A percentile compares a stretch with the other conserved stretches of the same genome.
Evolutionary conservation across 2,888 invertebrate genomes (phyloP).

Genomic region (Andrena bucephala): DNA sequence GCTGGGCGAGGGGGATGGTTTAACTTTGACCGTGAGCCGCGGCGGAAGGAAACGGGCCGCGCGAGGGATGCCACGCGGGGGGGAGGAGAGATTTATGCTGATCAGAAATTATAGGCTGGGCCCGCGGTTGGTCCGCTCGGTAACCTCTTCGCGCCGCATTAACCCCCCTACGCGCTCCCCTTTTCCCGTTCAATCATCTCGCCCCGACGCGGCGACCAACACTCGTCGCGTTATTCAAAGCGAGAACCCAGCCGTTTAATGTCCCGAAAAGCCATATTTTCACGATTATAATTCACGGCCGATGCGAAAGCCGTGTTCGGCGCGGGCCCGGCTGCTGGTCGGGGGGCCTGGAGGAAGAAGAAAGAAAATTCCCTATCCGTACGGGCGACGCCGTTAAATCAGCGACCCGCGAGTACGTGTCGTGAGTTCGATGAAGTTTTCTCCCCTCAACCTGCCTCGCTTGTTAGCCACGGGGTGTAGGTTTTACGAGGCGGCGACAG

Average conservation of each 20-base stretch:
- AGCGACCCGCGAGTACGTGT: conserved; percentile 16
- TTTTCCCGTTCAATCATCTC: conserved; percentile 33
- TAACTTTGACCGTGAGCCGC: conserved; percentile 71
- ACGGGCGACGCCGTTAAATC: conserved; percentile 8
- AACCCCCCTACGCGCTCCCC: conserved; percentile 40
- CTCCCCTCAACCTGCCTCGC: neutral
- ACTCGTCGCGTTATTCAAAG: conserved; percentile 68
- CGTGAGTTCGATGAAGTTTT: conserved; percentile 24
- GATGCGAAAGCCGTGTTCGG: conserved; percentile 29
- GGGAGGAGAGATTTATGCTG: conserved; percentile 72
- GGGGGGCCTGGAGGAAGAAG: neutral
- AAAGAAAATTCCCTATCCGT: conserved; percentile 3
- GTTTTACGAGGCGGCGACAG: conserved; percentile 23
- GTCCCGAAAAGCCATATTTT: conserved; percentile 78
- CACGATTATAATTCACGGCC: conserved; percentile 77
- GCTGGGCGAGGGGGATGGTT: conserved; percentile 47
- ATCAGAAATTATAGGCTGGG: conserved; percentile 75
- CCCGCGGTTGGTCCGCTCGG: conserved; percentile 58
- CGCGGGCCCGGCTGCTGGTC: no score
- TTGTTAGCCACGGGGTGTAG: neutral
- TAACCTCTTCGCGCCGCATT: conserved; percentile 68
- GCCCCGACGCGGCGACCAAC: conserved; percentile 27
- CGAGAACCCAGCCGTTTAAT: conserved; percentile 72
- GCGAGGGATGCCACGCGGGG: conserved; percentile 47
- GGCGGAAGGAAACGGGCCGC: conserved; percentile 59